Base-by-base conservation (phyloP, 2,113 vertebrate species). In the Aplodontia rufa region DNA sequence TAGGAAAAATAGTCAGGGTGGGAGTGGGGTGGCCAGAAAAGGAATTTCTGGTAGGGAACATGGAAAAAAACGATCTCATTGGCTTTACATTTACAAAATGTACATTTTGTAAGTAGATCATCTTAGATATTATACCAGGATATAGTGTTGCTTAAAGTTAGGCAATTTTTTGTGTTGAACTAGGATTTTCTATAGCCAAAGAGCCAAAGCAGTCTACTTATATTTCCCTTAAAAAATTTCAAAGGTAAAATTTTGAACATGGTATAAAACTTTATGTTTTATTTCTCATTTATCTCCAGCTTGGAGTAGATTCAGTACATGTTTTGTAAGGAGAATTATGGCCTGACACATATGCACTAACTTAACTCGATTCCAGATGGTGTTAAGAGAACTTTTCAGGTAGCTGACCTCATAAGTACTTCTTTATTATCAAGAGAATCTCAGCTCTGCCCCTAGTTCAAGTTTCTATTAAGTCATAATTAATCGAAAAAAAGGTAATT, bases 211-310 rank as follows among this genome's bases (percentile, higher is more conserved):
- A 85, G 40, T 90, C 49, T 76, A 42, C 17, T 86, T 85, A 32
- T 3, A 49, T 42, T 60, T 69, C 22, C 24, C 69, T 95, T 85
- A 30, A 82, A 26, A 8, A 9, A 51, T 82, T 93, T 90, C 47
- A 83, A 60, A 20, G 19, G 47, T 93, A 80, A 87, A 90, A 90
- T 83, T 90, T 45, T 83, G 32, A 83, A 66, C 12, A 69, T 68
- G 24, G 66, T 66, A 51, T 45, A 87, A 64, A 85, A 68, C 32
- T 86, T 60, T n/a, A 30, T 85, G 14, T 94, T 87, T 93, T 45
- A 83, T 53, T 87, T 87, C 26, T 92, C 40, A 51, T 83, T 90
- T 19, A 92, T 78, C 60, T 90, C 35, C 88, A 74, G 45, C 32
- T 86, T 72, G 78, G 1, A 81, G 28, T 64, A 45, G 35, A 55